Evolutionary conservation across 2,113 vertebrate species (phyloP).

Genomic region (Rhabdomys dilectus): DNA sequence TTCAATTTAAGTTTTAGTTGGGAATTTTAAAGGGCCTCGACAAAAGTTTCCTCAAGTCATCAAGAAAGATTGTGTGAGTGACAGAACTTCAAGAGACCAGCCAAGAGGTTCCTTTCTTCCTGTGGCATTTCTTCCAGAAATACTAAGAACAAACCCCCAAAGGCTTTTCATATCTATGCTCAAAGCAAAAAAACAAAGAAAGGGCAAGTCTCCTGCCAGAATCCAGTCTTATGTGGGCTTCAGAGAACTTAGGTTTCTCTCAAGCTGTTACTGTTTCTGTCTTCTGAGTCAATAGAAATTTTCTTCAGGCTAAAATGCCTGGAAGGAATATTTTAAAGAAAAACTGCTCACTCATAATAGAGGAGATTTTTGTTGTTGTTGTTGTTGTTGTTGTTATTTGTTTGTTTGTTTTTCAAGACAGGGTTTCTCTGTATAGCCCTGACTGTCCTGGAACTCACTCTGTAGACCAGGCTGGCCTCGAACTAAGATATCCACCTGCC

Average conservation of each 20-base stretch:
- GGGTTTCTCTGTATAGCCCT: no score
- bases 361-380: neutral
- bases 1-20: neutral
- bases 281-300: constrained; percentile 42
- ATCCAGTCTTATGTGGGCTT: neutral
- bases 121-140: neutral
- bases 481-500: no score
- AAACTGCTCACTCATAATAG: neutral
- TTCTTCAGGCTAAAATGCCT: constrained; percentile 7
- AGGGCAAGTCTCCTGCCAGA: neutral
- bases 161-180: neutral
- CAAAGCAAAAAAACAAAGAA: constrained; percentile 14
- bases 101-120: neutral
- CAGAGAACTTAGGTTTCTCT: constrained; percentile 11
- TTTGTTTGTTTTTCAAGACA: no score
- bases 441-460: no score
- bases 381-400: neutral
- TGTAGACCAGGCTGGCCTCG: no score
- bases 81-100: neutral
- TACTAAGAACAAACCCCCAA: neutral
- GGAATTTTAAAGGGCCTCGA: neutral
- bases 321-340: constrained; percentile 13
- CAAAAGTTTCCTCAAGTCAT: neutral
- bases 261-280: neutral
- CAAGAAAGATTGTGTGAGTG: neutral